Conservation (phyloP, 1,140 invertebrate species). For the Dendrolimus punctatus region DNA sequence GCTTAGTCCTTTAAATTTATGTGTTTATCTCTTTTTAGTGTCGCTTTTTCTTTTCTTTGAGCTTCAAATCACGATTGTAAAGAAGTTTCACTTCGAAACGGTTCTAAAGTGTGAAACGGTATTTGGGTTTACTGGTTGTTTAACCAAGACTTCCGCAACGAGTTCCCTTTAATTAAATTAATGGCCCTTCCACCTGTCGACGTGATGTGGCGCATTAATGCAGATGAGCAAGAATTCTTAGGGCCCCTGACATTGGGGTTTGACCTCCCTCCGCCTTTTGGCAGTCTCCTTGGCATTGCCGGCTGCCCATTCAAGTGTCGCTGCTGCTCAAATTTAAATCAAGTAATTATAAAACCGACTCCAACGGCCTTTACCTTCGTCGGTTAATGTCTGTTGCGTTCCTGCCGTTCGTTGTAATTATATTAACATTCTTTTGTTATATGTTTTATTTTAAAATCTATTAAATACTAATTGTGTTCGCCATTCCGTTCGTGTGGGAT, state of each 20-base stretch:
- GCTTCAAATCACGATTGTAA: too few species aligned
- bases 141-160: too few species aligned
- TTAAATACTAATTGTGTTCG: too few species aligned
- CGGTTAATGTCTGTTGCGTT: conserved; percentile 10
- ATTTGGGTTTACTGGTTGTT: too few species aligned
- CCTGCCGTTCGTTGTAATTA: conserved; percentile 16
- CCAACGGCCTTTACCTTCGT: conserved; percentile 43
- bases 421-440: neutral
- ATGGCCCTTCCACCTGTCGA: neutral
- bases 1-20: too few species aligned
- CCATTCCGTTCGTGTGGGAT: too few species aligned
- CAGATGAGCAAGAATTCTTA: conserved; percentile 39
- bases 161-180: too few species aligned
- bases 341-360: conserved; percentile 30
- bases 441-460: too few species aligned
- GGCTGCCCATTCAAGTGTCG: conserved; percentile 20
- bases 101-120: too few species aligned
- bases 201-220: conserved; percentile 11
- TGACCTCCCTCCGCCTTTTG: conserved; percentile 56
- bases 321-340: conserved; percentile 34
- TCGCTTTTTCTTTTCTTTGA: too few species aligned
- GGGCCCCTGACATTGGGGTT: conserved; percentile 63
- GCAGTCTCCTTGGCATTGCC: conserved; percentile 64
- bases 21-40: too few species aligned
- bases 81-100: too few species aligned